A percentile compares a stretch with the other conserved stretches of the same genome.
These are phyloP conservation scores for Sparidentex hasta DNA, from an alignment of 2,797 vertebrate species.

Conservation along the genomic window DNA sequence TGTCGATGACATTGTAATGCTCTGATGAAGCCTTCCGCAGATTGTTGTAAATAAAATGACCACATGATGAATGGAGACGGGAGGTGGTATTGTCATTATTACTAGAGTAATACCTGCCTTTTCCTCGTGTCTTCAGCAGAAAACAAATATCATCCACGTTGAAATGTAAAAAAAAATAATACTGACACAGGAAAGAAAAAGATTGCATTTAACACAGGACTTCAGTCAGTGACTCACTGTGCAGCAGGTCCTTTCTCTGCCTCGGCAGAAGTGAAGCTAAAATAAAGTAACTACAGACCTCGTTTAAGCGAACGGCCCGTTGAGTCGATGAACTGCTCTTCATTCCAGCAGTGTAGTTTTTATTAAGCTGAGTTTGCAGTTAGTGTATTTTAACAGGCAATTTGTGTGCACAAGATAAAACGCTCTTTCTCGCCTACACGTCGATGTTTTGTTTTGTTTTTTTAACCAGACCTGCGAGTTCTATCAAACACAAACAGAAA, in stretches of 20 bases:
- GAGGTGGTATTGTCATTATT: conserved; percentile 7
- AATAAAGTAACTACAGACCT: conserved; percentile 4
- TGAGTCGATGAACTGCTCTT: conserved; percentile 27
- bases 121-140: neutral
- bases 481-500: conserved; percentile 37
- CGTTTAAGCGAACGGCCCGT: conserved; percentile 17
- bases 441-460: no score
- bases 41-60: conserved; percentile 23
- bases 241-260: conserved; percentile 20
- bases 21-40: conserved; percentile 1
- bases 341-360: conserved; percentile 21
- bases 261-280: neutral
- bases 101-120: neutral
- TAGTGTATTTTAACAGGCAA: conserved; percentile 48
- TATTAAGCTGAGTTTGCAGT: conserved; percentile 37
- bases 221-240: conserved; percentile 18
- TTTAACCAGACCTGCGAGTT: neutral
- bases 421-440: conserved; percentile 18
- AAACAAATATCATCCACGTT: neutral
- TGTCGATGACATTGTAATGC: conserved; percentile 7
- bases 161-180: conserved; percentile 34
- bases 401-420: conserved; percentile 38
- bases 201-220: conserved; percentile 6
- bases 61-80: conserved; percentile 15
- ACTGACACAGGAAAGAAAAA: conserved; percentile 14